Conservation (phyloP, 1,140 invertebrate species). For the Drosophila arawakana region DNA sequence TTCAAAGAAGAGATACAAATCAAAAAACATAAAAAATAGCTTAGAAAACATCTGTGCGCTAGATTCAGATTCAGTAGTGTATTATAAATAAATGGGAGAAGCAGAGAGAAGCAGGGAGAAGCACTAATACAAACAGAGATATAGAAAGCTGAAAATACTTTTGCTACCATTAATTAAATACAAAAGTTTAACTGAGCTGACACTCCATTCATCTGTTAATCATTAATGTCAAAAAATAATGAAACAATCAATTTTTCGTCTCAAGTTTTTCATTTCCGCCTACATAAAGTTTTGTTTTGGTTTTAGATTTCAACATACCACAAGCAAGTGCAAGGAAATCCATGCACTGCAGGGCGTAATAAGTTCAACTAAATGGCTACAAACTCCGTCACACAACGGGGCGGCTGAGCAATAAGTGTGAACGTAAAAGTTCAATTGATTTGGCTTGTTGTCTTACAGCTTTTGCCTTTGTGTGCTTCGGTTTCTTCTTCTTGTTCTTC, state of each 20-base stretch:
- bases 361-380: not conserved
- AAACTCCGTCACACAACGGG: slow-evolving; percentile 15
- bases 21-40: too few relatives aligned
- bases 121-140: too few relatives aligned
- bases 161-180: not conserved
- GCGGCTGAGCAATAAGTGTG: slow-evolving; percentile 14
- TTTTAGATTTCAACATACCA: slow-evolving; percentile 31
- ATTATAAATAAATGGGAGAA: too few relatives aligned
- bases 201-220: slow-evolving; percentile 16
- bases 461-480: slow-evolving; percentile 14
- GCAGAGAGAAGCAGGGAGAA: too few relatives aligned
- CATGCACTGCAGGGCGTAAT: slow-evolving; percentile 17
- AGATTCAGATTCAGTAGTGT: too few relatives aligned
- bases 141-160: not conserved
- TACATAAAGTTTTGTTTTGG: slow-evolving; percentile 45
- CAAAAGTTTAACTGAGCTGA: not conserved
- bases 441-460: slow-evolving; percentile 15
- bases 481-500: not conserved
- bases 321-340: slow-evolving; percentile 37
- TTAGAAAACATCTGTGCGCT: too few relatives aligned
- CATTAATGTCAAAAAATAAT: slow-evolving; percentile 11
- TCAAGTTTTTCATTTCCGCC: slow-evolving; percentile 58
- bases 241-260: slow-evolving; percentile 2
- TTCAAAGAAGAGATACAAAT: too few relatives aligned
- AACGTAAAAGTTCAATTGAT: slow-evolving; percentile 42